Percentiles rank a stretch among this genome's conserved stretches.
Evolutionary conservation across 2,113 vertebrate species (phyloP).

Genomic region (Ia io): DNA sequence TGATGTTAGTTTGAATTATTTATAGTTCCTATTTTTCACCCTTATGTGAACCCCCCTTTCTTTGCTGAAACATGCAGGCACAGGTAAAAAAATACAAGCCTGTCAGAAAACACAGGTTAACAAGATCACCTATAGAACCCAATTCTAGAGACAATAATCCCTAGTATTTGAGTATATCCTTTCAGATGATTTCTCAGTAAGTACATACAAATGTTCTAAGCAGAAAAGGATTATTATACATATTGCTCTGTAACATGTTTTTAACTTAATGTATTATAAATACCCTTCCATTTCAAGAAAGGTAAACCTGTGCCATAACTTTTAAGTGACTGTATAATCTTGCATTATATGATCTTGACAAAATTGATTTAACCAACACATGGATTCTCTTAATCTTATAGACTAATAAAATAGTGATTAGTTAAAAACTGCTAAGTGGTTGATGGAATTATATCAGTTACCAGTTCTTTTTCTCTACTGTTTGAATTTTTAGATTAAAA

Average conservation of each 20-base stretch:
- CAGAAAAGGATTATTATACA: background rate
- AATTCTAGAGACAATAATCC: background rate
- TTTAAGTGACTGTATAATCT: background rate
- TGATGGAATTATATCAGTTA: background rate
- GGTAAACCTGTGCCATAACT: background rate
- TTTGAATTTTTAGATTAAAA: slow-evolving; percentile 16
- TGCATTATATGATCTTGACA: background rate
- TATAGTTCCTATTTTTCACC: background rate
- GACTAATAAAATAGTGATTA: background rate
- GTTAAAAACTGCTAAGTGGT: background rate
- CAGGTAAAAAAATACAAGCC: background rate
- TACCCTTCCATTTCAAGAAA: slow-evolving; percentile 17
- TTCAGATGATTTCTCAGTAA: slow-evolving; percentile 29
- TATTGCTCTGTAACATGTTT: background rate
- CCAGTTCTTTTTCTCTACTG: background rate
- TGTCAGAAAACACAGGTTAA: slow-evolving; percentile 6
- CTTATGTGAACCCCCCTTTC: background rate
- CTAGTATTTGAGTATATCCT: background rate
- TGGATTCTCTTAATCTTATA: background rate
- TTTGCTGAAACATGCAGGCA: background rate
- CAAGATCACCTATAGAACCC: background rate
- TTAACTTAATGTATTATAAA: slow-evolving; percentile 15
- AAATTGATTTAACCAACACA: slow-evolving; percentile 10
- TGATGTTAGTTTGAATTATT: slow-evolving; percentile 7
- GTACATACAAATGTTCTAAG: background rate